Conservation (phyloP, 2,113 vertebrate genomes). For the Plotosus lineatus region DNA sequence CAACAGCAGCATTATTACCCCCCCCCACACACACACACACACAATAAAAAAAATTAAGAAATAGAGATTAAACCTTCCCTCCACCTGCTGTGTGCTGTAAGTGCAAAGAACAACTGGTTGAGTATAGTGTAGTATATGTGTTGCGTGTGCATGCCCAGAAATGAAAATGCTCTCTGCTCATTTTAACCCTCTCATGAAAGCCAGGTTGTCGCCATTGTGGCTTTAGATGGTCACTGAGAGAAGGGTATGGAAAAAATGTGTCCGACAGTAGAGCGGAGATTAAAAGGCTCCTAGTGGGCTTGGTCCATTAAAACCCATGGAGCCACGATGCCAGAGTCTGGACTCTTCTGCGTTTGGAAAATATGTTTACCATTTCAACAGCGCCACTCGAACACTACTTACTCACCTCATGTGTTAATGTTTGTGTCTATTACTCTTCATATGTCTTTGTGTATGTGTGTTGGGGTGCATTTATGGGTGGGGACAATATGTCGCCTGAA, state of each 20-base stretch:
- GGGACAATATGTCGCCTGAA: not conserved
- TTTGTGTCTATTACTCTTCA: slow-evolving; percentile 38
- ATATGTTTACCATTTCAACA: slow-evolving; percentile 45
- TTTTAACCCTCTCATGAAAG: slow-evolving; percentile 71
- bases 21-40: slow-evolving; percentile 9
- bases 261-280: slow-evolving; percentile 69
- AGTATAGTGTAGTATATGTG: slow-evolving; percentile 39
- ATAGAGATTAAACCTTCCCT: slow-evolving; percentile 40
- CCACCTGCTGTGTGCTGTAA: slow-evolving; percentile 74
- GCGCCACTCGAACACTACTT: slow-evolving; percentile 16
- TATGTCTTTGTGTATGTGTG: slow-evolving; percentile 39
- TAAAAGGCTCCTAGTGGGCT: slow-evolving; percentile 67
- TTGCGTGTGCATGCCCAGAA: slow-evolving; percentile 39
- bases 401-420: slow-evolving; percentile 39
- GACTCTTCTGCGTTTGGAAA: slow-evolving; percentile 60
- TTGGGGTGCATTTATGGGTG: not conserved
- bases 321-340: slow-evolving; percentile 62
- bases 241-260: slow-evolving; percentile 76
- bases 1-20: slow-evolving; percentile 71
- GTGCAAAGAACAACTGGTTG: slow-evolving; percentile 71
- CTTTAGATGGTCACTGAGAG: slow-evolving; percentile 66
- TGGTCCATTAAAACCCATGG: slow-evolving; percentile 65
- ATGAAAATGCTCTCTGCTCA: slow-evolving; percentile 61
- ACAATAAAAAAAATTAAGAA: not conserved
- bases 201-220: slow-evolving; percentile 73